These are phyloP conservation scores for Pithys albifrons DNA, from an alignment of 2,113 vertebrate genomes.

Conservation along the genomic window DNA sequence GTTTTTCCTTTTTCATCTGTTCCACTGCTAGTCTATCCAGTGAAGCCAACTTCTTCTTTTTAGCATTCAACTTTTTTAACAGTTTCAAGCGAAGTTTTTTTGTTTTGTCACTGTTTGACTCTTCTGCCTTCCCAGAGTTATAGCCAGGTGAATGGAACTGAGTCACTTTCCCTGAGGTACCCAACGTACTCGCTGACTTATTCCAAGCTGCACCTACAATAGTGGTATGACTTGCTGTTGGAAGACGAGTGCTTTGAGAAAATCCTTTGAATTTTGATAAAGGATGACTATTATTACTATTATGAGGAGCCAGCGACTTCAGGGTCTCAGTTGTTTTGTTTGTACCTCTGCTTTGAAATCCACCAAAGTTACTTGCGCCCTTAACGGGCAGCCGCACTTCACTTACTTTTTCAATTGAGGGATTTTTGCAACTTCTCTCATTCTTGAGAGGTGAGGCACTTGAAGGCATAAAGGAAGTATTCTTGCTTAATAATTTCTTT, in stretches of 20 bases:
- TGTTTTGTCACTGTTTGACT: conserved; percentile 63
- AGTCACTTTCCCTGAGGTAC: neutral
- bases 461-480: conserved; percentile 69
- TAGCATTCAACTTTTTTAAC: conserved; percentile 89
- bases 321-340: neutral
- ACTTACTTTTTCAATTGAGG: conserved; percentile 21
- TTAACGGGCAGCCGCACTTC: conserved; percentile 74
- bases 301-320: neutral
- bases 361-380: conserved; percentile 84
- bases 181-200: neutral
- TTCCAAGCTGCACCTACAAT: neutral
- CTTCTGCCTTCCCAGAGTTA: neutral
- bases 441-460: conserved; percentile 59
- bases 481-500: conserved; percentile 74
- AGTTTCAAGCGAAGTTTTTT: conserved; percentile 86
- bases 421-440: conserved; percentile 22
- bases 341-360: conserved; percentile 74
- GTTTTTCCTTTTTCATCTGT: neutral
- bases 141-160: neutral
- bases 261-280: neutral
- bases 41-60: conserved; percentile 88
- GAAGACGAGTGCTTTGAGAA: neutral
- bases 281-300: neutral
- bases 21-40: conserved; percentile 75
- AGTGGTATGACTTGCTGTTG: neutral